A percentile compares a stretch with the other conserved stretches of the same genome.
Conservation (phyloP, 2,888 invertebrate species). For the Leptinotarsa tumamoca region DNA sequence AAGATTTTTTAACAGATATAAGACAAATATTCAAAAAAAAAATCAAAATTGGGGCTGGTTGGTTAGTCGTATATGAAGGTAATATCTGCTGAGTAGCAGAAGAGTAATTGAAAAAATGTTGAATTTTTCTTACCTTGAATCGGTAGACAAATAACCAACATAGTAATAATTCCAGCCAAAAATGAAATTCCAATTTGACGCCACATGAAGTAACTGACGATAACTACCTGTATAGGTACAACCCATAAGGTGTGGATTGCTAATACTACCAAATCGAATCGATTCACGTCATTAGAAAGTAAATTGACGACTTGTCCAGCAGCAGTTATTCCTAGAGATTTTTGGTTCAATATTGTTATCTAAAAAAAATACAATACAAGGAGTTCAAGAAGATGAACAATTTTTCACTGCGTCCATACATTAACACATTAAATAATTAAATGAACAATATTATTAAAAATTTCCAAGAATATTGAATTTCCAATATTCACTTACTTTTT, state of each 20-base stretch:
- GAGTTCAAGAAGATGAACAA: too few species aligned
- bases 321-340: conserved; percentile 83
- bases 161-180: conserved; percentile 72
- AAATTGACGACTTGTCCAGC: conserved; percentile 85
- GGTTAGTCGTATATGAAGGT: background rate
- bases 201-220: conserved; percentile 73
- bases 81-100: background rate
- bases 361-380: conserved; percentile 50
- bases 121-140: conserved; percentile 64
- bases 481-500: too few species aligned
- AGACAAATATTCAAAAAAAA: too few species aligned
- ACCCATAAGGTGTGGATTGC: conserved; percentile 85
- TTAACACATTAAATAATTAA: too few species aligned
- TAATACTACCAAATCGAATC: conserved; percentile 79
- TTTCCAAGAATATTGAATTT: too few species aligned
- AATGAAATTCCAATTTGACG: conserved; percentile 69
- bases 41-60: too few species aligned
- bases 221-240: conserved; percentile 78
- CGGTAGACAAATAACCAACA: conserved; percentile 68
- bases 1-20: too few species aligned
- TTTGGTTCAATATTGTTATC: conserved; percentile 74
- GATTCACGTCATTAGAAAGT: conserved; percentile 85
- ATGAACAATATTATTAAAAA: too few species aligned
- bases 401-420: too few species aligned
- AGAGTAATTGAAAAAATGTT: background rate